These are phyloP conservation scores for Pinctada fucata DNA, from an alignment of 2,888 invertebrate species.

Conservation along the genomic window DNA sequence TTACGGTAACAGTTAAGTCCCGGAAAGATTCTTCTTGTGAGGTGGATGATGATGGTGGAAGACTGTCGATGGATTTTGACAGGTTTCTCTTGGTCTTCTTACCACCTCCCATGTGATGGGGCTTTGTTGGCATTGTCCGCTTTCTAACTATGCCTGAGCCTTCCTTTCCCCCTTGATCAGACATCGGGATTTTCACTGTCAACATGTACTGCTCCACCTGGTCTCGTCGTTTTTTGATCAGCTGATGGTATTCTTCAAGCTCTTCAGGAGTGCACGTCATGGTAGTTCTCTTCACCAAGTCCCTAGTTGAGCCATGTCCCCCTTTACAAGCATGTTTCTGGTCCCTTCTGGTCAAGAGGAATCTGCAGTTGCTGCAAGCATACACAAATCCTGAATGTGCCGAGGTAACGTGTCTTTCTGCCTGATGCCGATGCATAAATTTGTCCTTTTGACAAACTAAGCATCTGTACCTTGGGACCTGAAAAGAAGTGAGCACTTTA, in stretches of 20 bases:
- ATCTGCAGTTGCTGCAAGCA: neutral
- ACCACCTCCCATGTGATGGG: neutral
- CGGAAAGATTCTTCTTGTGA: too few relatives aligned
- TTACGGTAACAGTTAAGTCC: too few relatives aligned
- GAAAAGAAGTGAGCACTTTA: too few relatives aligned
- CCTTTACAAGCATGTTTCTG: neutral
- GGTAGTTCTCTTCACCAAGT: slow-evolving; percentile 2
- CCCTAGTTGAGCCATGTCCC: neutral
- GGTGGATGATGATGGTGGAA: neutral
- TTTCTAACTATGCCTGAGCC: neutral
- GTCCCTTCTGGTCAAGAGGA: neutral
- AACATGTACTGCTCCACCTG: neutral
- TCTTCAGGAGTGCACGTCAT: slow-evolving; percentile 1
- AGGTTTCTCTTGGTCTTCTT: too few relatives aligned
- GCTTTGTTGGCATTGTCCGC: neutral
- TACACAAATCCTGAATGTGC: slow-evolving; percentile 13
- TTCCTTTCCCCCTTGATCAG: neutral
- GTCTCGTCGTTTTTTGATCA: neutral
- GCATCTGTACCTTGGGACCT: slow-evolving; percentile 5
- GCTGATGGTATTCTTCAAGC: neutral
- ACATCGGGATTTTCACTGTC: neutral
- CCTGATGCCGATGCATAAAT: slow-evolving; percentile 3
- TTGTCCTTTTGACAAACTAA: neutral
- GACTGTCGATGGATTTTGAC: neutral
- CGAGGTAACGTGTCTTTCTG: slow-evolving; percentile 9